Conservation (phyloP, 2,113 vertebrate genomes). For the Muscicapa adusta region DNA sequence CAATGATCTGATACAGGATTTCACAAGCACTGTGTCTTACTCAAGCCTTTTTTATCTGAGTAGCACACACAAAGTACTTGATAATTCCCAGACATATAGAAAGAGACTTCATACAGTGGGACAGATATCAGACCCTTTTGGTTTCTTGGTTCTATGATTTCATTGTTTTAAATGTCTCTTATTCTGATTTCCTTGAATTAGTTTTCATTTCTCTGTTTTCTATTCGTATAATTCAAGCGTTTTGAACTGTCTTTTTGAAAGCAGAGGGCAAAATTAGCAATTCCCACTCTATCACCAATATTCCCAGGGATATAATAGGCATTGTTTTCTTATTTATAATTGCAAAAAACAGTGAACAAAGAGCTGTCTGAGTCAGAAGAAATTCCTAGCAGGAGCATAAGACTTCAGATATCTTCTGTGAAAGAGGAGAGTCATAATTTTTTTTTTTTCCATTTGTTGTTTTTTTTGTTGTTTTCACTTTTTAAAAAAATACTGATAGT, state of each 20-base stretch:
- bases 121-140: not conserved
- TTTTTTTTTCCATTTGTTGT: no score
- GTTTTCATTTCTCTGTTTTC: not conserved
- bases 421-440: no score
- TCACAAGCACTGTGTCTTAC: not conserved
- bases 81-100: not conserved
- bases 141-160: not conserved
- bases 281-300: not conserved
- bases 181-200: not conserved
- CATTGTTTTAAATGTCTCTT: not conserved
- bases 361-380: no score
- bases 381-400: no score
- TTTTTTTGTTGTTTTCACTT: no score
- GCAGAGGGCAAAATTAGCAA: not conserved
- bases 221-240: not conserved
- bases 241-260: not conserved
- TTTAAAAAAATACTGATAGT: no score
- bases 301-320: not conserved
- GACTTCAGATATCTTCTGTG: no score
- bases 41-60: not conserved
- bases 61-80: not conserved
- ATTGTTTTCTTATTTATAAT: no score
- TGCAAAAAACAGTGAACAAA: no score
- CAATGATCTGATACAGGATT: not conserved
- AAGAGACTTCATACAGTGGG: not conserved